These are phyloP conservation scores for Urocynchramus pylzowi DNA, from an alignment of 2,113 vertebrate genomes.

Conservation along the genomic window DNA sequence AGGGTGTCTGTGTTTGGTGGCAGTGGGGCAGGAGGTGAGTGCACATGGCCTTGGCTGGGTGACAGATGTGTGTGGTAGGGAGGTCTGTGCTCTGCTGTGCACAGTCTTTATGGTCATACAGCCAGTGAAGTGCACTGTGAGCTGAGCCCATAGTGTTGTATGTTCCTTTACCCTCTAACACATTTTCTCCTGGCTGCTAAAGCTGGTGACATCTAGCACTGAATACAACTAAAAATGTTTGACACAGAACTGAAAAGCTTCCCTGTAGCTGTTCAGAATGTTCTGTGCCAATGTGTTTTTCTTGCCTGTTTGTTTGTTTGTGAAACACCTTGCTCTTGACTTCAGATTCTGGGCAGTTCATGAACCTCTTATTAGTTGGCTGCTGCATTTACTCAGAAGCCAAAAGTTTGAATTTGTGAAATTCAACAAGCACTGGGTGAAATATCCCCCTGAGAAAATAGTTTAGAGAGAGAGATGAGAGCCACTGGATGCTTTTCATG, in stretches of 20 bases:
- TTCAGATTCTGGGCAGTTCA: background rate
- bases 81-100: background rate
- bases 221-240: background rate
- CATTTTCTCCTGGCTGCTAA: background rate
- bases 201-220: background rate
- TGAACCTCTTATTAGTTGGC: background rate
- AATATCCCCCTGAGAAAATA: background rate
- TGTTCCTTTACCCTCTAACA: background rate
- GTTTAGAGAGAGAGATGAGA: background rate
- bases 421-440: background rate
- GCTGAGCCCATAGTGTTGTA: background rate
- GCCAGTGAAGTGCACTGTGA: background rate
- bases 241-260: background rate
- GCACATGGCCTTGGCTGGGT: background rate
- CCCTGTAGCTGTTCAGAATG: background rate
- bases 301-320: background rate
- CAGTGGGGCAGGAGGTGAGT: background rate
- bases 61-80: no score
- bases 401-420: background rate
- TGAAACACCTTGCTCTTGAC: background rate
- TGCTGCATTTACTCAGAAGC: background rate
- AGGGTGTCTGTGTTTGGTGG: background rate
- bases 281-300: background rate
- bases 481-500: background rate
- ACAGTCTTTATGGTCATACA: fast-evolving